Conservation (phyloP, 1,140 invertebrate species). For the Conopomorpha cramerella region DNA sequence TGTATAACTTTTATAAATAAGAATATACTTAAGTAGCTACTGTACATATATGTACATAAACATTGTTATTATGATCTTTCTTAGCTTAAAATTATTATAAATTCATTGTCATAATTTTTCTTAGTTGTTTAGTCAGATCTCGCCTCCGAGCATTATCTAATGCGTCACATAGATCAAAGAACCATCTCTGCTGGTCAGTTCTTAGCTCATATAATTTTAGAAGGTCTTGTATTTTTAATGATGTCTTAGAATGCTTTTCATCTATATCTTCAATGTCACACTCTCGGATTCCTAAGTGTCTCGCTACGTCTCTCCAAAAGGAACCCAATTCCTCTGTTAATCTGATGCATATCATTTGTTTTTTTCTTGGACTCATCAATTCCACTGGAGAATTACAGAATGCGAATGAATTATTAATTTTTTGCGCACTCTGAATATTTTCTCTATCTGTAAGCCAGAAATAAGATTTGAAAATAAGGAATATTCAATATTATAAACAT, state of each 20-base stretch:
- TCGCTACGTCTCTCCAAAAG: constrained; percentile 59
- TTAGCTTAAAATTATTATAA: constrained; percentile 30
- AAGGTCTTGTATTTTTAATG: constrained; percentile 20
- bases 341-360: constrained; percentile 24
- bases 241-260: constrained; percentile 12
- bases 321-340: constrained; percentile 51
- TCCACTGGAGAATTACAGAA: too few relatives aligned
- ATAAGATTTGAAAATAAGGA: too few relatives aligned
- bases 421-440: too few relatives aligned
- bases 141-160: constrained; percentile 31
- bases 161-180: constrained; percentile 32
- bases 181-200: constrained; percentile 37
- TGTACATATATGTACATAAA: too few relatives aligned
- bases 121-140: constrained; percentile 17
- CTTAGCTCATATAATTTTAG: constrained; percentile 22
- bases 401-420: too few relatives aligned
- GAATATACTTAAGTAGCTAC: constrained; percentile 60
- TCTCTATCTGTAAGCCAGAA: too few relatives aligned
- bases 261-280: constrained; percentile 56
- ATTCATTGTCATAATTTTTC: neutral
- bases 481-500: too few relatives aligned
- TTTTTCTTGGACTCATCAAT: constrained; percentile 22
- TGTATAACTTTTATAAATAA: too few relatives aligned
- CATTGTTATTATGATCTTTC: neutral
- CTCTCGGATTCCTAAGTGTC: constrained; percentile 58